These are phyloP conservation scores for Gymnoscopelus braueri DNA, from an alignment of 2,797 vertebrate species.

Conservation along the genomic window DNA sequence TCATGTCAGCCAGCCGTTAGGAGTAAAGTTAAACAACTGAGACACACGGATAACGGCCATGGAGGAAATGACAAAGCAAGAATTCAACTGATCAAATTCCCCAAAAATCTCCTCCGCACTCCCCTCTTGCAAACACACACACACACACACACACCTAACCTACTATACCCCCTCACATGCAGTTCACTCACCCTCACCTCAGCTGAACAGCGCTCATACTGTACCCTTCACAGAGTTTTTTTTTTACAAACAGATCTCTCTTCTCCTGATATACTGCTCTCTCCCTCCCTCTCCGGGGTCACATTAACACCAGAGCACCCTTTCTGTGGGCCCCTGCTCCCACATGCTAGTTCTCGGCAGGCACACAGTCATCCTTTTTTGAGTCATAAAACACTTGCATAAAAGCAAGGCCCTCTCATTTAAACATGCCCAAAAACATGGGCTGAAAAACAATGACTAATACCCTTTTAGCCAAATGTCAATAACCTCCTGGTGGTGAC, in stretches of 20 bases:
- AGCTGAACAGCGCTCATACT: slow-evolving; percentile 55
- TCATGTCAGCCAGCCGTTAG: slow-evolving; percentile 46
- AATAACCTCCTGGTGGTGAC: slow-evolving; percentile 11
- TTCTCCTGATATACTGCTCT: slow-evolving; percentile 52
- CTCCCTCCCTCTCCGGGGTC: slow-evolving; percentile 44
- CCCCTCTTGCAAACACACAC: not conserved
- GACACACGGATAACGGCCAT: slow-evolving; percentile 17
- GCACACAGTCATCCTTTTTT: slow-evolving; percentile 69
- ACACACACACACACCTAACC: not conserved
- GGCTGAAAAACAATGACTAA: slow-evolving; percentile 55
- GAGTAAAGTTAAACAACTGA: slow-evolving; percentile 44
- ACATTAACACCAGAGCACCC: slow-evolving; percentile 66
- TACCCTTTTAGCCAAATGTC: slow-evolving; percentile 29
- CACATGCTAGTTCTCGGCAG: slow-evolving; percentile 64
- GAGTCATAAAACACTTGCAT: slow-evolving; percentile 58
- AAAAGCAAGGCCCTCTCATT: slow-evolving; percentile 64
- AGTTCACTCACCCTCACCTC: slow-evolving; percentile 43
- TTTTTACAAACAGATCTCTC: slow-evolving; percentile 46
- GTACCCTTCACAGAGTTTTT: slow-evolving; percentile 30
- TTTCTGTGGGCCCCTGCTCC: slow-evolving; percentile 70
- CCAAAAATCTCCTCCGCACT: slow-evolving; percentile 29
- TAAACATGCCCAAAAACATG: slow-evolving; percentile 71
- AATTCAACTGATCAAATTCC: slow-evolving; percentile 16
- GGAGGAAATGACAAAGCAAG: slow-evolving; percentile 50
- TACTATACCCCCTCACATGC: slow-evolving; percentile 4